Evolutionary conservation across 2,113 vertebrate genomes (phyloP).

Genomic region (Asarcornis scutulata): DNA sequence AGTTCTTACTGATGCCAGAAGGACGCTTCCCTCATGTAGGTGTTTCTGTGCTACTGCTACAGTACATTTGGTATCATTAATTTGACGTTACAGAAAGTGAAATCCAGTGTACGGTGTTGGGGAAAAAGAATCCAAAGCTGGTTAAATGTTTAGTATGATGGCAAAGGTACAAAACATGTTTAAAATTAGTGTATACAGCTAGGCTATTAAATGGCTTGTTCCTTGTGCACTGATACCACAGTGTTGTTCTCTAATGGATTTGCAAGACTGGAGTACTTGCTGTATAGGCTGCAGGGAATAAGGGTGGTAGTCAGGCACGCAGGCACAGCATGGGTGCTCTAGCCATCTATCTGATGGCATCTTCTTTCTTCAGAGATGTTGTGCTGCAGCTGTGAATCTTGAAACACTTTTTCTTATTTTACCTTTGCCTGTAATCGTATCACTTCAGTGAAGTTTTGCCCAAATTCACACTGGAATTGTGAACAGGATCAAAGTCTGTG

Average conservation of each 20-base stretch:
- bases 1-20: not conserved
- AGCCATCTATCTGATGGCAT: not conserved
- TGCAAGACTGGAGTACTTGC: not conserved
- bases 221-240: not conserved
- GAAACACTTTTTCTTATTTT: not conserved
- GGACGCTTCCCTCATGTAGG: not conserved
- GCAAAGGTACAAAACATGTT: not conserved
- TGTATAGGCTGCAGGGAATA: not conserved
- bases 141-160: not conserved
- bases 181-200: not conserved
- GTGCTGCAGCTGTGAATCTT: not conserved
- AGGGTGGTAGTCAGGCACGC: not conserved
- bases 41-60: not conserved
- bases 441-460: slow-evolving; percentile 9
- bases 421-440: not conserved
- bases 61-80: not conserved
- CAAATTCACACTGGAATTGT: slow-evolving; percentile 8
- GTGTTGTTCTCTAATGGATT: not conserved
- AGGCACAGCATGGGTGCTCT: not conserved
- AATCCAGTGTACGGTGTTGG: not conserved
- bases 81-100: not conserved
- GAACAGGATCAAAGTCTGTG: slow-evolving; percentile 16
- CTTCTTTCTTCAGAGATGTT: not conserved
- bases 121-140: not conserved
- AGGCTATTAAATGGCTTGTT: not conserved